These are phyloP conservation scores for Hypotaenidia okinawae DNA, from an alignment of 2,797 vertebrate genomes.

Conservation along the genomic window DNA sequence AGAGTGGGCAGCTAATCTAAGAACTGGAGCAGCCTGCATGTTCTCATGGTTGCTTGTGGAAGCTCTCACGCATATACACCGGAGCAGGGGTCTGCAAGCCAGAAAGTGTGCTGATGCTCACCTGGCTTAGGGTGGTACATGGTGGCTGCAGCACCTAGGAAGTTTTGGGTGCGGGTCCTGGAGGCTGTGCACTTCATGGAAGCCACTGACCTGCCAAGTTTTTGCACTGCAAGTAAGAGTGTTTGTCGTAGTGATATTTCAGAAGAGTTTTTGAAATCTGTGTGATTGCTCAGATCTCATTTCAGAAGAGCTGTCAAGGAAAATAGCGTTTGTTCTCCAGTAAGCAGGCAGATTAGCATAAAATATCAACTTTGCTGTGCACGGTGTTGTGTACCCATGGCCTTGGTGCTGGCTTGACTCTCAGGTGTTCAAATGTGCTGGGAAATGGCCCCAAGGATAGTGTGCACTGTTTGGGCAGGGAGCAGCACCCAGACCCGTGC, in stretches of 20 bases:
- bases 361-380: not conserved
- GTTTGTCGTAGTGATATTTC: constrained; percentile 1
- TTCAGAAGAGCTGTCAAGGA: constrained; percentile 44
- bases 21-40: not conserved
- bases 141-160: not conserved
- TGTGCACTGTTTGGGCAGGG: not conserved
- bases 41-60: not conserved
- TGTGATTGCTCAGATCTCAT: constrained; percentile 11
- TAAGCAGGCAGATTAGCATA: constrained; percentile 8
- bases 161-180: not conserved
- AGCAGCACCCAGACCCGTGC: not conserved
- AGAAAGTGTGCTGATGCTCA: not conserved
- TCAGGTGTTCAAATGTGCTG: not conserved
- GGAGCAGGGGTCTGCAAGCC: not conserved
- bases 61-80: not conserved
- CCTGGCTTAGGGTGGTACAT: fast-evolving
- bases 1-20: not conserved
- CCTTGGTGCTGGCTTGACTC: not conserved
- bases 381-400: not conserved
- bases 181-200: not conserved
- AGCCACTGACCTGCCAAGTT: not conserved
- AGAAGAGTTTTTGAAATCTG: constrained; percentile 2
- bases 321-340: constrained; percentile 19
- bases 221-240: not conserved
- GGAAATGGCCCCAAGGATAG: not conserved